These are phyloP conservation scores for Cerastis leucographa DNA, from an alignment of 2,888 invertebrate species.

Conservation along the genomic window DNA sequence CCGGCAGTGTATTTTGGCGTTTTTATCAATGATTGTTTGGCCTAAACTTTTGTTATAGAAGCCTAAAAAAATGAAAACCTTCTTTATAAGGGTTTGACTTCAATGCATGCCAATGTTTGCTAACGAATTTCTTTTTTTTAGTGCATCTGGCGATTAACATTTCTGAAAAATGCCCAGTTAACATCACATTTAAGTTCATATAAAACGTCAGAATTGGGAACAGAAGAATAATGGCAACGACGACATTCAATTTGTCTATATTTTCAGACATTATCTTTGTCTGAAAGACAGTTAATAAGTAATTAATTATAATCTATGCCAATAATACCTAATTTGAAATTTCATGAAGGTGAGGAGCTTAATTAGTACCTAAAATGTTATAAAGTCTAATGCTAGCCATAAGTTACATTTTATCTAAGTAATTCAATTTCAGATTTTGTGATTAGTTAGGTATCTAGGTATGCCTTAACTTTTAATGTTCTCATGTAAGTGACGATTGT, in stretches of 20 bases:
- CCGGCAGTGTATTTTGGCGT: not conserved
- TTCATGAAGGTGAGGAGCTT: constrained; percentile 66
- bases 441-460: constrained; percentile 42
- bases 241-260: constrained; percentile 64
- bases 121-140: not conserved
- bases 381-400: constrained; percentile 45
- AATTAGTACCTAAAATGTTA: constrained; percentile 20
- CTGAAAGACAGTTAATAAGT: constrained; percentile 51
- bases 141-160: not conserved
- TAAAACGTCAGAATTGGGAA: constrained; percentile 14
- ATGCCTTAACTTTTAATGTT: constrained; percentile 13
- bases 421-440: constrained; percentile 5
- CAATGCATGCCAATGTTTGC: not conserved
- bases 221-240: constrained; percentile 3
- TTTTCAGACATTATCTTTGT: constrained; percentile 76
- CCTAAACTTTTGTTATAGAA: not conserved
- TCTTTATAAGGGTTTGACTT: not conserved
- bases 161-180: constrained; percentile 14
- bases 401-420: not conserved
- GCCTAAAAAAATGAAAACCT: not conserved
- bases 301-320: constrained; percentile 9
- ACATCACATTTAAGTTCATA: not conserved
- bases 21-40: not conserved
- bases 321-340: constrained; percentile 47
- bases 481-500: no score